Base-by-base conservation (phyloP, 2,797 vertebrate species). In the Cyprinodon diabolis region DNA sequence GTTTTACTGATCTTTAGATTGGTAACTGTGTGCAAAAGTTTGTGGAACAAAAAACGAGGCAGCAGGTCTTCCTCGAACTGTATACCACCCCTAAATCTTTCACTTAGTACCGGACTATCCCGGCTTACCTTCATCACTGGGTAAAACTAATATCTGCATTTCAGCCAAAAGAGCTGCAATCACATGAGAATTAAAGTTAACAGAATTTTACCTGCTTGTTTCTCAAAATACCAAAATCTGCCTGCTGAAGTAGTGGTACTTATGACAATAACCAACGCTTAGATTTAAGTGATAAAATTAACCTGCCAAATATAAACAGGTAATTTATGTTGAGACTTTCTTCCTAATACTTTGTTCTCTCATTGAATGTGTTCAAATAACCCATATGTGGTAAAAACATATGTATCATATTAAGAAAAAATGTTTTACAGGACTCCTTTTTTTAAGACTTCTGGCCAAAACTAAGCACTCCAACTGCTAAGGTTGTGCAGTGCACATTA, bases 171-270 rank as follows among this genome's bases (percentile, higher is more conserved):
- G 35, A 84, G 70, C 58, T 65, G 66, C 77, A 77, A 54, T 80
- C 82, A 79, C 40, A 68, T 25, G 57, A n/a, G 13, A 47, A 48
- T 47, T 4, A 74, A 23, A 17, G 19, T 19, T 12, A 40, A 68
- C 25, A 67, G 58, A 63, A 63, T 68, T 25, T 69, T 72, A 70
- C 74, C 71, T 82, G 69, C 77, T 81, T 73, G 74, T 75, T 65
- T 19, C 62, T 75, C 58, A 19, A 56, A 72, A 55, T 90, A 78
- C 69, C 72, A 83, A 78, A 55, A 65, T 70, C 78, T 76, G 17
- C 69, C 23, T 25, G 35, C 43, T 76, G 49, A 58, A 60, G 56
- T 25, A 58, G 37, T 77, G 71, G 60, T 66, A 70, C 47, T 81
- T 76, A 13, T 72, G 86, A 74, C 74, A 0, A 69, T 77, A 77